These are phyloP conservation scores for Erebia epiphron DNA, from an alignment of 2,888 invertebrate genomes.

Conservation along the genomic window DNA sequence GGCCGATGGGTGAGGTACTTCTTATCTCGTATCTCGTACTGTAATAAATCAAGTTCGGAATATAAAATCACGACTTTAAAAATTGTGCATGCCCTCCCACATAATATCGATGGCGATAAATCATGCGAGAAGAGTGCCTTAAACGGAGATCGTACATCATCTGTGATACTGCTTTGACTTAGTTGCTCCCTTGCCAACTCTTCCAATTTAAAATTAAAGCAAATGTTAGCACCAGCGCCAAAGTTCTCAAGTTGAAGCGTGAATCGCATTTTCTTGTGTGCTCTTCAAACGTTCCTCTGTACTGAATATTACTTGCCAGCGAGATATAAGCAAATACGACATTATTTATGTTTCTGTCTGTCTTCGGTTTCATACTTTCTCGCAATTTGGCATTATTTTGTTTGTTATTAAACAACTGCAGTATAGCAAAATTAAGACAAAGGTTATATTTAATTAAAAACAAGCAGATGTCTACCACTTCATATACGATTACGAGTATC, in stretches of 20 bases:
- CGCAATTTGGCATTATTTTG: not conserved
- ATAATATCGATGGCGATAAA: slow-evolving; percentile 31
- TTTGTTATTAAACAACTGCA: too few species aligned
- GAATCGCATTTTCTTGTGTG: slow-evolving; percentile 25
- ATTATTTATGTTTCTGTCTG: slow-evolving; percentile 6
- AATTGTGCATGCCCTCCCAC: slow-evolving; percentile 12
- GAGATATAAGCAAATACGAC: slow-evolving; percentile 12
- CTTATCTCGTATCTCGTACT: too few species aligned
- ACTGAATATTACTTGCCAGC: slow-evolving; percentile 15
- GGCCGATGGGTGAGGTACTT: too few species aligned
- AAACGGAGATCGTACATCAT: slow-evolving; percentile 37
- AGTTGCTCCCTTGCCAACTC: slow-evolving; percentile 38
- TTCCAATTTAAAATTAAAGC: slow-evolving; percentile 41
- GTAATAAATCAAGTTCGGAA: not conserved
- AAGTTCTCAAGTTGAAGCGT: slow-evolving; percentile 33
- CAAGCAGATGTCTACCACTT: too few species aligned
- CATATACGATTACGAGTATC: too few species aligned
- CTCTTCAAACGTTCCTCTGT: slow-evolving; percentile 1
- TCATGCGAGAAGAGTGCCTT: slow-evolving; percentile 32
- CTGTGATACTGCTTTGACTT: slow-evolving; percentile 35
- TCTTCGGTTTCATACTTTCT: not conserved
- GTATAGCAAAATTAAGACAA: too few species aligned
- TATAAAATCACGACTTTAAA: slow-evolving; percentile 17
- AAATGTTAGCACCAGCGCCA: slow-evolving; percentile 39
- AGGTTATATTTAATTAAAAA: too few species aligned